Percentiles rank a stretch among this genome's conserved stretches.
Evolutionary conservation across 2,888 invertebrate genomes (phyloP).

Genomic region (Phorcus lineatus): DNA sequence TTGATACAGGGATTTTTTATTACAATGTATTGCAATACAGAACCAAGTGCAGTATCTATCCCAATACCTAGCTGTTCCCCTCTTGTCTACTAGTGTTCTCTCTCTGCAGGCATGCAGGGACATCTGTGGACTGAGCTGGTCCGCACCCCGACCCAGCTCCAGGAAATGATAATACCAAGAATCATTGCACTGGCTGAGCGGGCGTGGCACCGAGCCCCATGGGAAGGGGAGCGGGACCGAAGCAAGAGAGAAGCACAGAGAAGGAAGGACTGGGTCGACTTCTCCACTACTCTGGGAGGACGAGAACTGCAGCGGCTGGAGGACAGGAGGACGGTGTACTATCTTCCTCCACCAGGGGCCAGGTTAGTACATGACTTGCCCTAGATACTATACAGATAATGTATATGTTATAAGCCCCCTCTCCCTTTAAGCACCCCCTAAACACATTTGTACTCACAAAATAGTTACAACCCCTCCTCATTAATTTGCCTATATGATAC

Average conservation of each 20-base stretch:
- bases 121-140: slow-evolving; percentile 72
- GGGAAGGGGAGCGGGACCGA: slow-evolving; percentile 58
- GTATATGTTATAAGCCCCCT: too few relatives aligned
- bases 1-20: too few relatives aligned
- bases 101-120: slow-evolving; percentile 68
- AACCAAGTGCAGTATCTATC: too few relatives aligned
- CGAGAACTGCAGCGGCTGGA: slow-evolving; percentile 68
- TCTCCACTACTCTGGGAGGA: slow-evolving; percentile 66
- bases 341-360: slow-evolving; percentile 71
- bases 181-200: slow-evolving; percentile 71
- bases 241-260: slow-evolving; percentile 35
- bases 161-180: slow-evolving; percentile 66
- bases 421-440: too few relatives aligned
- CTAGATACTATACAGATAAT: not conserved
- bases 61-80: too few relatives aligned
- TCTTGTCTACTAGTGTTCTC: too few relatives aligned
- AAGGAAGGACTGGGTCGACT: slow-evolving; percentile 63
- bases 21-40: too few relatives aligned
- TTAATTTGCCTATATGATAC: too few relatives aligned
- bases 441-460: too few relatives aligned
- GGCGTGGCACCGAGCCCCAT: slow-evolving; percentile 70
- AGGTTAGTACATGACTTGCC: slow-evolving; percentile 39
- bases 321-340: slow-evolving; percentile 58
- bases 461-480: too few relatives aligned
- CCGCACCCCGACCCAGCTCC: slow-evolving; percentile 61